phyloP scores from a whole-genome alignment of 2,888 invertebrate genomes.

The Trichogramma evanescens region DNA sequence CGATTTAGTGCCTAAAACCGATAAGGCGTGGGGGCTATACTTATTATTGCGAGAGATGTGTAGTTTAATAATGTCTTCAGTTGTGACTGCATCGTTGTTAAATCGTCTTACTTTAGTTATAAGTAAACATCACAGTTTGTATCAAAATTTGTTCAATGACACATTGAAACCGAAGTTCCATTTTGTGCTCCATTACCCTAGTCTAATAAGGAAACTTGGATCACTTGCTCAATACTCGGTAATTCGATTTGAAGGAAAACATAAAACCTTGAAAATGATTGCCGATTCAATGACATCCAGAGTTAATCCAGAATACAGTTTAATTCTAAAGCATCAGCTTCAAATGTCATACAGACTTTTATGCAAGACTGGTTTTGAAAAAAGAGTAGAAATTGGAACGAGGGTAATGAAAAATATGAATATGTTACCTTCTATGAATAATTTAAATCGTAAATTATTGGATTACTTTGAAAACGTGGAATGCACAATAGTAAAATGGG shows the following conservation, averaged over 20 bases:
- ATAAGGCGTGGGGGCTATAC: conserved; percentile 21
- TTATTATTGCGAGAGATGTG: conserved; percentile 18
- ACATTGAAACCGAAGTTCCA: not conserved
- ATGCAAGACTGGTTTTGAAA: not conserved
- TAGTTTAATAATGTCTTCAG: conserved; percentile 1
- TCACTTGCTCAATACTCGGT: not conserved
- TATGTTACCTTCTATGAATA: no score
- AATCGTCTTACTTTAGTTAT: conserved; percentile 1
- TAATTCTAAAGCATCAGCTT: not conserved
- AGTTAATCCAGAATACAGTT: not conserved
- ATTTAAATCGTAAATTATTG: no score
- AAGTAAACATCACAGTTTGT: conserved; percentile 11
- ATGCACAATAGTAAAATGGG: no score
- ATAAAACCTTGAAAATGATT: not conserved
- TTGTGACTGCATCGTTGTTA: conserved; percentile 5
- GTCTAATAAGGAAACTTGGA: not conserved
- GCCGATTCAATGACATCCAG: not conserved
- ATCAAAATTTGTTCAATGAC: conserved; percentile 8
- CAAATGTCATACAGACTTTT: conserved; percentile 1
- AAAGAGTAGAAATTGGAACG: not conserved
- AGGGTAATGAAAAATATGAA: no score
- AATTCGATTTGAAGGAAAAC: conserved; percentile 1
- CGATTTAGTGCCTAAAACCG: conserved; percentile 18
- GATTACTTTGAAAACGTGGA: no score
- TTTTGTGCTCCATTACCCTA: conserved; percentile 1